Base-by-base conservation (phyloP, 2,113 vertebrate species). In the Xenopus laevis region DNA sequence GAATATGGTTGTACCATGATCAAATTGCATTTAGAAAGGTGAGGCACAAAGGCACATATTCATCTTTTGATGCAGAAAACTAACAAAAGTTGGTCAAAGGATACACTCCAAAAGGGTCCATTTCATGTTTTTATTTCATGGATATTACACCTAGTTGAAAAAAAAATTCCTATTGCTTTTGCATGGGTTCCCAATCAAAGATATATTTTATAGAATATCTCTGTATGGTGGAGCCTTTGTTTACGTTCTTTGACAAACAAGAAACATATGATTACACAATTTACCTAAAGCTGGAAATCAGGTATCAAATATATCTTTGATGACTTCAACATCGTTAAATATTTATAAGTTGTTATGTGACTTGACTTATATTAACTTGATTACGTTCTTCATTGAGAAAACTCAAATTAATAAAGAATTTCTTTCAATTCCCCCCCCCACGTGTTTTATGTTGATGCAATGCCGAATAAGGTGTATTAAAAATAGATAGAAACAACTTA, bases 251-350 rank as follows among this genome's bases (percentile, higher is more conserved):
- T n/a, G 59, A 9, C 17, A 53, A 13, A 55, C n/a, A 44, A 33
- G 45, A 33, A 17, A 16, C 11, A 23, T 65, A 40, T 61, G 13
- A 61, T 16, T 52, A 44, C 55, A 33, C 23, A 73, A 21, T 50
- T 58, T 44, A 65, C 61, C 17, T 68, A 47, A 74, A 68, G 47
- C 27, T 65, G 53, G 44, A 16, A 68, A 50, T 18, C 65, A 67
- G 40, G 72, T 40, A 40, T 74, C 68, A 61, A 61, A 33, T 67
- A 52, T 65, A 67, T 18, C 46, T 63, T 69, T 68, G 46, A 75
- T 75, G 15, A 63, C 53, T 75, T 69, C 68, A 68, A 52, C 57
- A 62, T 68, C 13, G 63, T 75, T 9, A 75, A 75, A 75, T 69
- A 75, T 75, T 68, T 62, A 75, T 62, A 53, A 45, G 45, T 11